A percentile compares a stretch with the other conserved stretches of the same genome.
phyloP scores from a whole-genome alignment of 2,113 vertebrate genomes.

The Halichoeres trimaculatus region DNA sequence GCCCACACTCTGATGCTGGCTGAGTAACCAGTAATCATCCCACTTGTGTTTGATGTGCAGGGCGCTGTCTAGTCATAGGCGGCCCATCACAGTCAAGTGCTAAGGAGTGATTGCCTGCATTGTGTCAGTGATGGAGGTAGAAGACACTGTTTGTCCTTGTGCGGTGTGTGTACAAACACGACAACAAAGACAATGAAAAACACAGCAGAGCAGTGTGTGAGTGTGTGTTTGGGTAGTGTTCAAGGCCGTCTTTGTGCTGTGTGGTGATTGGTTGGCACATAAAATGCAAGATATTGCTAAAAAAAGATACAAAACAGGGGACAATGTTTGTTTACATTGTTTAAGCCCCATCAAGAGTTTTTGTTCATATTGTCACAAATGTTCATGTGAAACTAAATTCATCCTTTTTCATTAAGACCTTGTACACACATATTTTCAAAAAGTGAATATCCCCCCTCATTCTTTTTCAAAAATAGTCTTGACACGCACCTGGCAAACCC shows the following conservation, averaged over 20 bases:
- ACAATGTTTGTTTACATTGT: background rate
- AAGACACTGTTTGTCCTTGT: constrained; percentile 73
- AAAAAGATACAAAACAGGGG: constrained; percentile 42
- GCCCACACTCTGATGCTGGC: constrained; percentile 66
- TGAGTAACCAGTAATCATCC: constrained; percentile 80
- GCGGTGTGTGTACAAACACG: constrained; percentile 43
- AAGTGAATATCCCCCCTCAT: no score
- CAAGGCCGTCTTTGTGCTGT: constrained; percentile 43
- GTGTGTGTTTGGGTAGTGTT: constrained; percentile 12
- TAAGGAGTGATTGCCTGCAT: constrained; percentile 76
- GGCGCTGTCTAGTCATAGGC: constrained; percentile 67
- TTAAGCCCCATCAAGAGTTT: background rate
- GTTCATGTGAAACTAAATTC: no score
- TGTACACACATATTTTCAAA: no score
- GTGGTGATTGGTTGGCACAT: constrained; percentile 33
- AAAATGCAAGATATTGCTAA: constrained; percentile 10
- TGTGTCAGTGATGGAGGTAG: constrained; percentile 74
- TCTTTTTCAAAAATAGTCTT: no score
- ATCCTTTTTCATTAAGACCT: no score
- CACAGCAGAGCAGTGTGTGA: constrained; percentile 9
- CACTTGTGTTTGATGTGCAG: constrained; percentile 70
- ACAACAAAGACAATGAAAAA: constrained; percentile 45
- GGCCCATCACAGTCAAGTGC: constrained; percentile 78
- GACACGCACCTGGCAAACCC: no score
- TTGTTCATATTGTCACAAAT: no score